These are phyloP conservation scores for Erethizon dorsatum DNA, from an alignment of 2,797 vertebrate species.

Conservation along the genomic window DNA sequence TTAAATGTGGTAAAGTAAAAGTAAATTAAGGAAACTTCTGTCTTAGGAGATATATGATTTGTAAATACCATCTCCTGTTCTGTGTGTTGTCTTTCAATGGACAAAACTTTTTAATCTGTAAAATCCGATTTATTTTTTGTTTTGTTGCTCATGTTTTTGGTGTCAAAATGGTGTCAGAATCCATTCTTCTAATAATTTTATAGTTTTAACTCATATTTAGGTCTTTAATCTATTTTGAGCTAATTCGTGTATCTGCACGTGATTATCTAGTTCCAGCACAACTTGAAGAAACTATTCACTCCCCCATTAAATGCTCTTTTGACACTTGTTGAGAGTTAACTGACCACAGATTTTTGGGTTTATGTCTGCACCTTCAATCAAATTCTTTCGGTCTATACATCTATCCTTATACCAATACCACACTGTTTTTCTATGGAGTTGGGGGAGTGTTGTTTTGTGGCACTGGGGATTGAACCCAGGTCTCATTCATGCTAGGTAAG, in stretches of 20 bases:
- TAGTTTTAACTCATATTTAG: neutral
- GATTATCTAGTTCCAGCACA: neutral
- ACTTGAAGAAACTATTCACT: neutral
- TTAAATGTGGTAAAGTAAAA: neutral
- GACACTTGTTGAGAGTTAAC: neutral
- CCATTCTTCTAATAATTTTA: neutral
- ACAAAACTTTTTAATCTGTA: neutral
- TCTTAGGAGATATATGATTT: neutral
- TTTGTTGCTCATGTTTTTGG: neutral
- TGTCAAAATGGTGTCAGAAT: neutral
- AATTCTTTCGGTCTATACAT: neutral
- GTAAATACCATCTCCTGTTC: neutral
- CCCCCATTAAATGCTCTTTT: neutral
- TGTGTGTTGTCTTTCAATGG: neutral
- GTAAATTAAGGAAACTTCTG: neutral
- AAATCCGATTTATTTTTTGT: neutral
- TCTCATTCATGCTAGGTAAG: neutral
- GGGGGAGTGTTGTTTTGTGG: neutral
- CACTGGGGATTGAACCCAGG: neutral
- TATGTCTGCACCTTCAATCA: neutral
- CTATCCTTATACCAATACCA: neutral
- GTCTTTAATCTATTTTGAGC: neutral
- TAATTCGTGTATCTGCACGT: neutral
- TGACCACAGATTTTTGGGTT: neutral
- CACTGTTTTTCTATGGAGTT: neutral